These are phyloP conservation scores for Ceratotherium simum DNA, from an alignment of 2,113 vertebrate species.

Conservation along the genomic window DNA sequence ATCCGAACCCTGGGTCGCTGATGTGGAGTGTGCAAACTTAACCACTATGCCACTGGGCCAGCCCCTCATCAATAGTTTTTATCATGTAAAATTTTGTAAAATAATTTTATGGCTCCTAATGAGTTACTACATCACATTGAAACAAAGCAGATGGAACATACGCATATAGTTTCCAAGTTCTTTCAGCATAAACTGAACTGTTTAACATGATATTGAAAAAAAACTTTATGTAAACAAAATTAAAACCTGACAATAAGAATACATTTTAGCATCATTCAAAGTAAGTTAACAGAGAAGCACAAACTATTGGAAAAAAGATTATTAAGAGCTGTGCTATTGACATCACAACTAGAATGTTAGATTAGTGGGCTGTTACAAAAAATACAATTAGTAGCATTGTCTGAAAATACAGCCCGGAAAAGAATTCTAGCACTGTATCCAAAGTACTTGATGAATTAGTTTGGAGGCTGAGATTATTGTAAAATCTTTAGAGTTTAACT, in stretches of 20 bases:
- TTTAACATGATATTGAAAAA: neutral
- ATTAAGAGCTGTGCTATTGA: neutral
- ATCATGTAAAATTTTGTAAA: constrained; percentile 11
- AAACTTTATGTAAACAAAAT: neutral
- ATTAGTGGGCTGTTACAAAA: neutral
- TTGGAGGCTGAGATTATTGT: neutral
- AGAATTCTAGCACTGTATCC: neutral
- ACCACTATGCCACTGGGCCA: too few relatives aligned
- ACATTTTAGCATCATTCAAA: neutral
- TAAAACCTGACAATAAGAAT: neutral
- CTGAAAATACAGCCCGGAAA: neutral
- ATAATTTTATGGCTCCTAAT: neutral
- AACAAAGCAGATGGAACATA: neutral
- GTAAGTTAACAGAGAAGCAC: neutral
- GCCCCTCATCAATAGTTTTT: neutral
- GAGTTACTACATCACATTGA: neutral
- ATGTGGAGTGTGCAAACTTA: too few relatives aligned
- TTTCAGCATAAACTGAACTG: neutral
- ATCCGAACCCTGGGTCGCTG: too few relatives aligned
- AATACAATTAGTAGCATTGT: neutral
- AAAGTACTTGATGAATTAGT: constrained; percentile 19
- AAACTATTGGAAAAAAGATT: neutral
- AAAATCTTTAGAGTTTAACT: constrained; percentile 33
- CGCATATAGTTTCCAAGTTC: neutral
- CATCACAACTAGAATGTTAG: neutral